These are phyloP conservation scores for Blastobasis lacticolella DNA, from an alignment of 2,888 invertebrate species.

Conservation along the genomic window DNA sequence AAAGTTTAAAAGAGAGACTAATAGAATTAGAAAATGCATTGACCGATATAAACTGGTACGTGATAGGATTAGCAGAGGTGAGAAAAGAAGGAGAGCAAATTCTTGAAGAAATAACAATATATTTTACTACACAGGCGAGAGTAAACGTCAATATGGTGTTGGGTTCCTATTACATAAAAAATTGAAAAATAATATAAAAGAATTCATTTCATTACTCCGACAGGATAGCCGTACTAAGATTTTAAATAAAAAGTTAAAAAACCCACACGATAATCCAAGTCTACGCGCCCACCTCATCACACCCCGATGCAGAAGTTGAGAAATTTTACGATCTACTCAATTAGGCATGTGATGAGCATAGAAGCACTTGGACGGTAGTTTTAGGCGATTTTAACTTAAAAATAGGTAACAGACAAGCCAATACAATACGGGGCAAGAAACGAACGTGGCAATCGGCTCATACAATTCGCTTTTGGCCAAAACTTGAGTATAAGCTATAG, in stretches of 20 bases:
- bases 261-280: conserved; percentile 5
- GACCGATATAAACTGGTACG: neutral
- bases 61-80: conserved; percentile 4
- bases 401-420: neutral
- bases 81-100: conserved; percentile 1
- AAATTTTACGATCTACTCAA: conserved; percentile 4
- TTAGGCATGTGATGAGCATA: conserved; percentile 4
- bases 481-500: neutral
- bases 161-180: conserved; percentile 5
- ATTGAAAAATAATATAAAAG: conserved; percentile 9
- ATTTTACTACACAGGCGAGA: too few relatives aligned
- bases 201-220: conserved; percentile 7
- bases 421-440: too few relatives aligned
- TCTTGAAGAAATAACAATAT: neutral
- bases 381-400: conserved; percentile 2
- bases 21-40: neutral
- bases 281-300: conserved; percentile 2
- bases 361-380: conserved; percentile 5
- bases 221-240: conserved; percentile 3
- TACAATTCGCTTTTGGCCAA: conserved; percentile 8
- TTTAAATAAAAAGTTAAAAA: neutral
- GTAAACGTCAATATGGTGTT: too few relatives aligned
- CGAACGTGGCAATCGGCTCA: neutral
- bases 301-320: conserved; percentile 6
- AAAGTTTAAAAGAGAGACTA: neutral